Conservation (phyloP, 2,113 vertebrate species). For the Saccopteryx bilineata region DNA sequence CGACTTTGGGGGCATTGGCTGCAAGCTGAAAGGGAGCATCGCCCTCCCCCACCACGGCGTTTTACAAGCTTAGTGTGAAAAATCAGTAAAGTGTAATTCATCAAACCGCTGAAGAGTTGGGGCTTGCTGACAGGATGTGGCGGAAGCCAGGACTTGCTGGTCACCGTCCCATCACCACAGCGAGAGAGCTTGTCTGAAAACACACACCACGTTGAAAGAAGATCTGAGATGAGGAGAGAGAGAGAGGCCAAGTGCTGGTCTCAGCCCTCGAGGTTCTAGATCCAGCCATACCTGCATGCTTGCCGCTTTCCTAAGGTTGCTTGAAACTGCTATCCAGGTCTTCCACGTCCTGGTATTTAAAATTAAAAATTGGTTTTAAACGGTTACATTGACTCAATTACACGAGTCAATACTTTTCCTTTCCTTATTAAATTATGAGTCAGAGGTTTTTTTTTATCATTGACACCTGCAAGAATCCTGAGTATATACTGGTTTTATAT, state of each 20-base stretch:
- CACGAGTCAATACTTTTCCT: not conserved
- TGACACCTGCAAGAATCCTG: not conserved
- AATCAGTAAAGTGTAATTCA: not conserved
- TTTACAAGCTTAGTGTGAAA: not conserved
- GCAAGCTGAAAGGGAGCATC: not conserved
- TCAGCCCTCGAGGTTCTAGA: not conserved
- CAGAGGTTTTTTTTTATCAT: not conserved
- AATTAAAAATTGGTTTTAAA: not conserved
- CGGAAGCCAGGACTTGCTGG: not conserved
- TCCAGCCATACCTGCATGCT: not conserved
- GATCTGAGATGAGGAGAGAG: not conserved
- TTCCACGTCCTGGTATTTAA: not conserved
- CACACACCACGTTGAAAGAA: not conserved
- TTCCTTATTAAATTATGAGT: slow-evolving; percentile 12
- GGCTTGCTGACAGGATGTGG: not conserved
- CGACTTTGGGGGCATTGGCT: not conserved
- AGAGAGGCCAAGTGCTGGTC: not conserved
- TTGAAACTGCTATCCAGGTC: not conserved
- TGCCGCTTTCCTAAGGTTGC: not conserved
- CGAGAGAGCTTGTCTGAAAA: not conserved
- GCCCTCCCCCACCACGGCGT: not conserved
- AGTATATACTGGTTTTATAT: not conserved
- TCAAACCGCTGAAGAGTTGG: not conserved
- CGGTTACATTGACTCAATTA: not conserved
- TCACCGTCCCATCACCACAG: not conserved